Base-by-base conservation (phyloP, 2,797 vertebrate species). In the Propithecus deckenii region DNA sequence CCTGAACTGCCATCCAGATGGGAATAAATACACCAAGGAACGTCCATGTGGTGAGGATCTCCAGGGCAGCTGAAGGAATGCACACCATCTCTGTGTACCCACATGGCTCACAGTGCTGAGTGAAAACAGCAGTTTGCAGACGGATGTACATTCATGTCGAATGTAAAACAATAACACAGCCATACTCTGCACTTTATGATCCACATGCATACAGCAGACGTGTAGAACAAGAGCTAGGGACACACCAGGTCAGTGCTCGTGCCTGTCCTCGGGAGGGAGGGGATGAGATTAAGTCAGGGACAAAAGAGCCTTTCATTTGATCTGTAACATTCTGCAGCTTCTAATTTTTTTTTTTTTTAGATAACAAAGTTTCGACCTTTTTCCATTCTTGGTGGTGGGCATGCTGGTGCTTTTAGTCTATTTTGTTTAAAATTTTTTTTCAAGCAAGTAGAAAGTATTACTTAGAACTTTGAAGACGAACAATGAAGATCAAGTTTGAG, bases 401-500 rank as follows among this genome's bases (percentile, higher is more conserved):
- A 65, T 69, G 30, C 52, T 65, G 20, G 2, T 17, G 8, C 15
- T 95, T 80, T 61, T 17, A 65, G 50, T 35, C 28, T 48, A 9
- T 76, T 75, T 83, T 80, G 7, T 52, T 67, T 18, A 38, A 81
- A 84, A 5, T 2, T 30, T n/a, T 63, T 46, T 89, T 71, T 79
- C 52, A 88, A 43, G 50, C 52, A 91, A 80, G 59, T 46, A 69
- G 57, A 84, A 94, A 93, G 18, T 59, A 22, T 87, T 41, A 57
- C 15, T 61, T 59, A 83, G 74, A 91, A 79, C 83, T 95, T 79
- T 38, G 46, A 91, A 88, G 75, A 86, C 32, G 25, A 89, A 52
- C 4, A 7, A 76, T 22, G 65, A 86, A 61, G 22, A 18, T 94
- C 22, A 81, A 76, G 32, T 95, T 7, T 61, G 91, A 95, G 17